A percentile compares a stretch with the other conserved stretches of the same genome.
Conservation (phyloP, 2,797 vertebrate genomes). For the Cuniculus paca region DNA sequence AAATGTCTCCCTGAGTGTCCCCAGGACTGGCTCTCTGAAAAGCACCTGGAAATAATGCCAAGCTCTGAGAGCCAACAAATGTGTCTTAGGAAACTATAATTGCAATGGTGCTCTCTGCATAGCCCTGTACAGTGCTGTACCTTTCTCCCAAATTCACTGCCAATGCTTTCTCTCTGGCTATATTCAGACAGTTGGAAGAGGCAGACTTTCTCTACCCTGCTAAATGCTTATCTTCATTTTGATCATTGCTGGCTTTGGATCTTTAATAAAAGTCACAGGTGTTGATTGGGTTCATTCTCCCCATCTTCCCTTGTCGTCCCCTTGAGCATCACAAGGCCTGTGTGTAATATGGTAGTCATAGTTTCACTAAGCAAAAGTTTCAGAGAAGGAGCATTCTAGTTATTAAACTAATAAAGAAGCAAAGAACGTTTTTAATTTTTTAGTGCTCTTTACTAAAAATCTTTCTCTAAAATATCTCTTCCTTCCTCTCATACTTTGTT, state of each 20-base stretch:
- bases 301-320: not conserved
- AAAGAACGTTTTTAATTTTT: not conserved
- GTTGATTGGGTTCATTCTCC: not conserved
- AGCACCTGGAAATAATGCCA: not conserved
- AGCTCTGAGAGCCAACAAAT: not conserved
- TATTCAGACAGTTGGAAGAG: not conserved
- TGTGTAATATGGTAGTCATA: not conserved
- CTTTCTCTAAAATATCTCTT: not conserved
- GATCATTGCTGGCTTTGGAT: not conserved
- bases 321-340: not conserved
- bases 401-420: not conserved
- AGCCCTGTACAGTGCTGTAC: slow-evolving; percentile 15
- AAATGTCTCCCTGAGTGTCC: not conserved
- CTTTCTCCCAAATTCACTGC: not conserved
- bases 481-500: not conserved
- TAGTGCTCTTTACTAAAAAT: not conserved
- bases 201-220: not conserved
- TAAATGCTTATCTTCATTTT: slow-evolving; percentile 3
- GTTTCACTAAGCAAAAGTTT: not conserved
- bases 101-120: not conserved
- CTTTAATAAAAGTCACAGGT: not conserved
- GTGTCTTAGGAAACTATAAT: not conserved
- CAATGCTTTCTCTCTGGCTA: not conserved
- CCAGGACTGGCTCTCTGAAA: not conserved
- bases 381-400: not conserved